Percentiles rank a stretch among this genome's conserved stretches.
Conservation (phyloP, 2,888 invertebrate species). For the Synergus laeviventris region DNA sequence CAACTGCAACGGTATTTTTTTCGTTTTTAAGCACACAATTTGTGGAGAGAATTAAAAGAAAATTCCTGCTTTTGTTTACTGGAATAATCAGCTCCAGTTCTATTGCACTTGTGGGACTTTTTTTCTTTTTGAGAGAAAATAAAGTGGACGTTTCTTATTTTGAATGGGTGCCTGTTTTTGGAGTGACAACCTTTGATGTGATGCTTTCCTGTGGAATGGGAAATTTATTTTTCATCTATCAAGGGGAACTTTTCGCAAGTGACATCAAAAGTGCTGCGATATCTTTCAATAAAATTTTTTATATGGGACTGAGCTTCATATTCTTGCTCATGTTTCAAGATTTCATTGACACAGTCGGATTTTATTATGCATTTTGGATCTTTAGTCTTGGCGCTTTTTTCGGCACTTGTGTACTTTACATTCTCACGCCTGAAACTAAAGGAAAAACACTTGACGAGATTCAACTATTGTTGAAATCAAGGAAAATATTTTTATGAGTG, state of each 20-base stretch:
- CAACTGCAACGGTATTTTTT: conserved; percentile 78
- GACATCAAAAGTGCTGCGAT: conserved; percentile 82
- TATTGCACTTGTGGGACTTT: conserved; percentile 78
- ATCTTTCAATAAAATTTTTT: conserved; percentile 80
- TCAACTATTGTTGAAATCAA: conserved; percentile 65
- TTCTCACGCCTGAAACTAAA: conserved; percentile 80
- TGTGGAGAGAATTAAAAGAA: conserved; percentile 81
- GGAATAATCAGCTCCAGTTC: conserved; percentile 79
- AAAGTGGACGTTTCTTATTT: conserved; percentile 76
- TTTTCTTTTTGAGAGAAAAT: conserved; percentile 77
- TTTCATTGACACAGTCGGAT: conserved; percentile 77
- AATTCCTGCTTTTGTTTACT: conserved; percentile 80
- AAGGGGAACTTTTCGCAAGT: conserved; percentile 82
- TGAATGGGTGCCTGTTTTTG: conserved; percentile 79
- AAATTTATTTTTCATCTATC: conserved; percentile 81
- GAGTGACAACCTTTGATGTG: conserved; percentile 80
- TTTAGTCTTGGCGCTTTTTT: conserved; percentile 72
- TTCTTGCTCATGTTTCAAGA: conserved; percentile 80
- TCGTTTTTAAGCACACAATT: conserved; percentile 79
- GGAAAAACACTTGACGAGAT: conserved; percentile 81
- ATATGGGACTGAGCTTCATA: conserved; percentile 79
- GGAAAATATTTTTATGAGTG: neutral
- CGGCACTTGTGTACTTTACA: conserved; percentile 78
- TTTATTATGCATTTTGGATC: conserved; percentile 79
- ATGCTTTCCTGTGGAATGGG: conserved; percentile 81